Conservation (phyloP, 2,888 invertebrate species). For the Zygothrica quintamaculata region DNA sequence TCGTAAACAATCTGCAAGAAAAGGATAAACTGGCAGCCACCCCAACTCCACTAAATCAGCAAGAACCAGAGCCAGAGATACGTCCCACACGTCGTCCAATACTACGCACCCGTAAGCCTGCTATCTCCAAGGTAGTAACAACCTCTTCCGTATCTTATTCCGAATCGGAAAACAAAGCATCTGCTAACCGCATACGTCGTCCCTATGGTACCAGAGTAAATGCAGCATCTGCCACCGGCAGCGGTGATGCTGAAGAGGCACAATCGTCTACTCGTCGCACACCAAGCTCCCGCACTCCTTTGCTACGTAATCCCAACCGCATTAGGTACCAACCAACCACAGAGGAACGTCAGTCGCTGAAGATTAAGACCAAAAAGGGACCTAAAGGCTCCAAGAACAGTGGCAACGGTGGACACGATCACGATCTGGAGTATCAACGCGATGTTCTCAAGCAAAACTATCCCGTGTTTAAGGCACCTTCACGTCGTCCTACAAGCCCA, state of each 20-base stretch:
- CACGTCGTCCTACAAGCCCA: slow-evolving; percentile 79
- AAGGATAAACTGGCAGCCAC: slow-evolving; percentile 76
- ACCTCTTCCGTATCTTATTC: slow-evolving; percentile 83
- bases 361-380: slow-evolving; percentile 78
- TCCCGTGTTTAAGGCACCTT: slow-evolving; percentile 86
- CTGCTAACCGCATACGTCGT: slow-evolving; percentile 84
- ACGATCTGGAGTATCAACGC: slow-evolving; percentile 87
- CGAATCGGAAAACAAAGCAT: slow-evolving; percentile 76
- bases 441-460: slow-evolving; percentile 88
- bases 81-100: slow-evolving; percentile 85
- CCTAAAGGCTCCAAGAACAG: slow-evolving; percentile 69
- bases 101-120: slow-evolving; percentile 86
- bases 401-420: slow-evolving; percentile 67
- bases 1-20: slow-evolving; percentile 87
- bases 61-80: slow-evolving; percentile 82
- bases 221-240: slow-evolving; percentile 37
- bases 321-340: slow-evolving; percentile 84
- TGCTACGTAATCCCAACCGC: slow-evolving; percentile 83
- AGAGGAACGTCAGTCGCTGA: slow-evolving; percentile 83
- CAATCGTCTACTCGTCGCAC: slow-evolving; percentile 70
- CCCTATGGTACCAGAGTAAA: slow-evolving; percentile 81
- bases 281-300: slow-evolving; percentile 75
- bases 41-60: slow-evolving; percentile 65
- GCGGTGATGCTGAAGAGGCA: slow-evolving; percentile 43
- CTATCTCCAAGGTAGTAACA: slow-evolving; percentile 79